These are phyloP conservation scores for Athene noctua DNA, from an alignment of 2,113 vertebrate species.

Conservation along the genomic window DNA sequence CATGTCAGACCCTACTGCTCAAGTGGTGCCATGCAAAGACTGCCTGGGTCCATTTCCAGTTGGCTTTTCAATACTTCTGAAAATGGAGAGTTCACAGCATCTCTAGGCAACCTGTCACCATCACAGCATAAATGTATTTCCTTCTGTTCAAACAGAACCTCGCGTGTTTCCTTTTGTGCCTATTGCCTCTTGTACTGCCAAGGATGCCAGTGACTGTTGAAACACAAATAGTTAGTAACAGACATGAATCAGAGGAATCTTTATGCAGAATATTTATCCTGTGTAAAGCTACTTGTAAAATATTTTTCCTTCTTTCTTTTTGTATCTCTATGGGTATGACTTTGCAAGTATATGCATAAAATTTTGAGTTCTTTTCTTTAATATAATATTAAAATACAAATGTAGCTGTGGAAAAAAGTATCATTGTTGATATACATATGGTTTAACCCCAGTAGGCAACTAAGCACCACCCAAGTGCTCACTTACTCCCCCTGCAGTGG, in stretches of 20 bases:
- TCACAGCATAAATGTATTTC: background rate
- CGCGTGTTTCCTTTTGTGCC: background rate
- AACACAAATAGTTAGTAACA: background rate
- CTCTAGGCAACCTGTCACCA: background rate
- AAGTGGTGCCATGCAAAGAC: background rate
- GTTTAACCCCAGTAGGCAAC: background rate
- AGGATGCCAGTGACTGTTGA: background rate
- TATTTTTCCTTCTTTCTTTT: background rate
- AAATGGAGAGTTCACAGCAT: background rate
- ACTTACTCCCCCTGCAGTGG: accelerated
- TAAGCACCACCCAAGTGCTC: background rate
- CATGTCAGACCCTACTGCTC: background rate
- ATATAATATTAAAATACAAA: background rate
- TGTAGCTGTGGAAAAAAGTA: background rate
- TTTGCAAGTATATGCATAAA: background rate
- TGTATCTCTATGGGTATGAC: background rate
- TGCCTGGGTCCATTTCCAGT: background rate
- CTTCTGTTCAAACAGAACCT: background rate
- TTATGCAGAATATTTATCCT: background rate
- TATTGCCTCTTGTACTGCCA: background rate
- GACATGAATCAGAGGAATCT: background rate
- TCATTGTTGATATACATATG: background rate
- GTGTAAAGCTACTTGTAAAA: background rate
- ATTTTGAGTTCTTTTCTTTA: background rate
- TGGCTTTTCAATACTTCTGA: background rate